phyloP scores from a whole-genome alignment of 2,888 invertebrate genomes.

The Drosophila prolongata region DNA sequence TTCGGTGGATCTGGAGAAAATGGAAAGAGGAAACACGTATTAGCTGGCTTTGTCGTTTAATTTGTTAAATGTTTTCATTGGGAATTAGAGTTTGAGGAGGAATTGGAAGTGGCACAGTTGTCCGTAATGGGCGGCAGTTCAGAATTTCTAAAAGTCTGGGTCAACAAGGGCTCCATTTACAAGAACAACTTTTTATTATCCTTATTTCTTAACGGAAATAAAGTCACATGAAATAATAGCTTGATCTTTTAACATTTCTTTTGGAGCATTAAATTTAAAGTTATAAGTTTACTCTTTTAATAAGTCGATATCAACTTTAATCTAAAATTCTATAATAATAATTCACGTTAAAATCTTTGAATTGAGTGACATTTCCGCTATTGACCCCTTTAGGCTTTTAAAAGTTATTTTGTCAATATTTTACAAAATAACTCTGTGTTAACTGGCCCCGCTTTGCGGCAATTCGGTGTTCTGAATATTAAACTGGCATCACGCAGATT shows the following conservation, averaged over 20 bases:
- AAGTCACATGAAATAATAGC: no score
- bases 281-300: no score
- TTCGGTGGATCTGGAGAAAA: background rate
- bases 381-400: background rate
- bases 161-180: background rate
- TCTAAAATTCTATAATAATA: no score
- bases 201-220: no score
- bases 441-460: slow-evolving; percentile 6
- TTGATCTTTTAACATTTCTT: no score
- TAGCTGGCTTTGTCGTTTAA: slow-evolving; percentile 59
- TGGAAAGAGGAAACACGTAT: slow-evolving; percentile 28
- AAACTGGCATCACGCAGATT: slow-evolving; percentile 13
- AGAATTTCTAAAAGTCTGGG: background rate
- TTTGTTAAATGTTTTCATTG: slow-evolving; percentile 60
- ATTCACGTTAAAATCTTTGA: no score
- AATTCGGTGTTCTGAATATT: slow-evolving; percentile 39
- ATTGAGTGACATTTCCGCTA: background rate
- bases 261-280: no score
- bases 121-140: background rate
- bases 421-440: slow-evolving; percentile 19
- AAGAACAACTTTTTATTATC: background rate
- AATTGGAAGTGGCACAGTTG: background rate
- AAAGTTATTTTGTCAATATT: slow-evolving; percentile 3
- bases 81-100: slow-evolving; percentile 1
- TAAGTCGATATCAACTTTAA: no score